These are phyloP conservation scores for Heliconius melpomene DNA, from an alignment of 1,140 invertebrate species.

Conservation along the genomic window DNA sequence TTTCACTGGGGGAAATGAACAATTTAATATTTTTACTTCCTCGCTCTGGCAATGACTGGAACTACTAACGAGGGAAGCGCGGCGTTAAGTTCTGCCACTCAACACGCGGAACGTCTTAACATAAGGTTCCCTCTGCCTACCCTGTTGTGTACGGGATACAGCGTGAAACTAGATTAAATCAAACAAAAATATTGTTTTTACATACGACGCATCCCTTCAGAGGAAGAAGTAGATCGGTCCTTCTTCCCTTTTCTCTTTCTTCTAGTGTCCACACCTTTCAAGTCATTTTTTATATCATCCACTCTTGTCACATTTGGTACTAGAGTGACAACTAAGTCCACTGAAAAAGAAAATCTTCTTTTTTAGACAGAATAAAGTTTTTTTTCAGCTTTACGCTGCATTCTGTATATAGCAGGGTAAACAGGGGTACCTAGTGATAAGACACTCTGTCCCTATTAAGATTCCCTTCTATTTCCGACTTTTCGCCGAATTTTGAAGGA, in stretches of 20 bases:
- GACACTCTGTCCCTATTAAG: neutral
- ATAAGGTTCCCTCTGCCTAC: no score
- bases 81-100: no score
- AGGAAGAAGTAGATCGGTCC: constrained; percentile 44
- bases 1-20: no score
- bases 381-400: neutral
- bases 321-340: constrained; percentile 26
- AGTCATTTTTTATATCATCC: constrained; percentile 38
- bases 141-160: no score
- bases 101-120: no score
- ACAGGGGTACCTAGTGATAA: neutral
- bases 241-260: constrained; percentile 32
- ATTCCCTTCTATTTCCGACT: no score
- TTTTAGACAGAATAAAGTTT: no score
- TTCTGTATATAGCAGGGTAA: neutral
- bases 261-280: constrained; percentile 37
- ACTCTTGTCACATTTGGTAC: constrained; percentile 37
- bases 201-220: constrained; percentile 12
- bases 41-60: no score
- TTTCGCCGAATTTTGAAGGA: no score
- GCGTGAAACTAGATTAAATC: no score
- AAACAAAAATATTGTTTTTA: neutral
- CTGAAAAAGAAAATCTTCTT: constrained; percentile 23
- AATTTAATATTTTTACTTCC: no score
- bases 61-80: no score